Percentiles rank a stretch among this genome's conserved stretches.
Evolutionary conservation across 2,888 invertebrate genomes (phyloP).

Genomic region (Trachelus iudaicus): DNA sequence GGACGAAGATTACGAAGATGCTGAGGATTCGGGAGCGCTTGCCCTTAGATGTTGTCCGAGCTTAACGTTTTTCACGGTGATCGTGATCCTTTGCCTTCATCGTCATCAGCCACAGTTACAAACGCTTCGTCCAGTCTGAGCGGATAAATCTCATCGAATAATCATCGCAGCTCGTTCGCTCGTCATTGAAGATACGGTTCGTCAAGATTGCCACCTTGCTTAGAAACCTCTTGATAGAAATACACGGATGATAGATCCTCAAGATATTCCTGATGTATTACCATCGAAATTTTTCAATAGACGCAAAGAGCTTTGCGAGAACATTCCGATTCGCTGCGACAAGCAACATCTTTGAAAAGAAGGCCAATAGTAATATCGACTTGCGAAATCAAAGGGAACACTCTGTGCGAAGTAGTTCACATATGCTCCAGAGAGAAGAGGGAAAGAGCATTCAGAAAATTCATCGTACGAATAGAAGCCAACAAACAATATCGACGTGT

Average conservation of each 20-base stretch:
- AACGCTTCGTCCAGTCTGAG: conserved; percentile 55
- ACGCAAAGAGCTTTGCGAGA: too few species aligned
- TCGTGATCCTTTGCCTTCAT: conserved; percentile 46
- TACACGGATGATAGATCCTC: background rate
- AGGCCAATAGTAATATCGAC: background rate
- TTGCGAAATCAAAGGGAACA: background rate
- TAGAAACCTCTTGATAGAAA: background rate
- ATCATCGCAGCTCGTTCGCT: conserved; percentile 12
- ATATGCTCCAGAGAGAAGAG: background rate
- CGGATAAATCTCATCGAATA: conserved; percentile 22
- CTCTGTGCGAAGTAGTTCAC: background rate
- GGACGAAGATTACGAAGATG: conserved; percentile 50
- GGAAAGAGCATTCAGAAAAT: background rate
- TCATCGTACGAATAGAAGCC: background rate
- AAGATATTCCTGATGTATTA: background rate
- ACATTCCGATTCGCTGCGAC: too few species aligned
- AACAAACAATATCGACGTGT: background rate
- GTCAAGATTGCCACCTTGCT: background rate
- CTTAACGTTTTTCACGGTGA: conserved; percentile 38
- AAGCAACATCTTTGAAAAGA: background rate
- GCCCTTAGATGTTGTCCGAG: conserved; percentile 34
- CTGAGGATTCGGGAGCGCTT: conserved; percentile 50
- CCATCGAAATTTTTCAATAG: too few species aligned
- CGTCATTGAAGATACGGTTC: conserved; percentile 9
- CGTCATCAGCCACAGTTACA: conserved; percentile 49